Evolutionary conservation across 2,888 invertebrate genomes (phyloP), one percentile per base, ranked within the genome.

Genomic region (Carterocephalus palaemon): DNA sequence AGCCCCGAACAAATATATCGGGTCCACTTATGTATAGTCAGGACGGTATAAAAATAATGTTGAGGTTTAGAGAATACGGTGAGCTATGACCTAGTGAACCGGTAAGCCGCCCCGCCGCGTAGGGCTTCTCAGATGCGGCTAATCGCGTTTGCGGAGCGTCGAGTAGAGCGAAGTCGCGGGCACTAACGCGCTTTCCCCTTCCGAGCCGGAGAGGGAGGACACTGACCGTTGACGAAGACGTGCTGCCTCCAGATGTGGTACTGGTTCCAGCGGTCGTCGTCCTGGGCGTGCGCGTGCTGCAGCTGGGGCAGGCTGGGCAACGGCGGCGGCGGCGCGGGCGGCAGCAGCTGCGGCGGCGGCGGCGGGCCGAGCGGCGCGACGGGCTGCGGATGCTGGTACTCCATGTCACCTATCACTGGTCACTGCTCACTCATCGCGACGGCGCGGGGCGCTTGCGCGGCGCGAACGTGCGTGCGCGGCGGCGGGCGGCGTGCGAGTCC

Each of bases 231-330:
- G 81, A 92, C 91, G 75, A 92, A 92, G 73, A 92, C 92, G 75
- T 93, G 93, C 77, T 93, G 93, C 63, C 93, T 88, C 93, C 93
- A 93, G 57, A 93, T 89, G 76, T 93, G 93, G 75, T 93, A 93
- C 85, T 93, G 93, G 59, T 89, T 89, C 92, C 92, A 93, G 68
- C 88, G 89, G 75, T 87, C 90, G 71, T 89, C 90, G 63, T 88
- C 90, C 67, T 88, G 88, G 46, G 89, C 87, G 60, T 89, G 89
- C 85, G 86, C 88, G 72, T 90, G 88, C 66, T 90, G 90, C 59
- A 90, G 87, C 80, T 90, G 90, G 46, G 90, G 89, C 64, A 90
- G 88, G 64, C 90, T 90, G 56, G 90, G 90, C 67, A 90, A 89
- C 63, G 91, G 90, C 57, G 91, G 90, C 56, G 90, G 89, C 52